Evolutionary conservation across 2,888 invertebrate genomes (phyloP).

Genomic region (Clivina fossor): DNA sequence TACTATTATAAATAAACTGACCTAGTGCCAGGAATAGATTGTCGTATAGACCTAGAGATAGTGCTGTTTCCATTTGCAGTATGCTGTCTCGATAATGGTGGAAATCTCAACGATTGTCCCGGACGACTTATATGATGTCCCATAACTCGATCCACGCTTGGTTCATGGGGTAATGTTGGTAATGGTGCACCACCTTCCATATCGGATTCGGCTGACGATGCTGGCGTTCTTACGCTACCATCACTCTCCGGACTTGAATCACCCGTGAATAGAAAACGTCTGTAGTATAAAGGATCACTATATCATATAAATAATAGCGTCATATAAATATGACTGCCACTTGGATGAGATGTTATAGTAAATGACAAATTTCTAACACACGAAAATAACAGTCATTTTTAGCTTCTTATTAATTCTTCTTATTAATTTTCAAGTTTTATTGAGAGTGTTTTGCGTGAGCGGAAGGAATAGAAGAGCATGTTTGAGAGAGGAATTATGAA

Average conservation of each 20-base stretch:
- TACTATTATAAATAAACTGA: background rate
- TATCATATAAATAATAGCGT: no score
- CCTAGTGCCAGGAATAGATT: conserved; percentile 30
- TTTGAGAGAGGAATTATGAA: no score
- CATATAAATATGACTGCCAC: no score
- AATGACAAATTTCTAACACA: no score
- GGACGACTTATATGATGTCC: conserved; percentile 51
- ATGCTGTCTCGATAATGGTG: conserved; percentile 46
- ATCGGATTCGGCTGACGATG: conserved; percentile 51
- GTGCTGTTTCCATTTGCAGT: conserved; percentile 5
- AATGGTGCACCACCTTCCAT: conserved; percentile 41
- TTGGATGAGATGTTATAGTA: no score
- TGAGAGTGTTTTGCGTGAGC: no score
- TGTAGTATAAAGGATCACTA: conserved; percentile 50
- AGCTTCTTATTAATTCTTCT: no score
- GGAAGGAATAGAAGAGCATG: no score
- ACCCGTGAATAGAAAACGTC: conserved; percentile 44
- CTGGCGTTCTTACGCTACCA: conserved; percentile 47
- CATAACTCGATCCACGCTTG: conserved; percentile 51
- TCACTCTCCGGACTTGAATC: conserved; percentile 45
- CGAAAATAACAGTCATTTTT: no score
- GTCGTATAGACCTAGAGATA: conserved; percentile 17
- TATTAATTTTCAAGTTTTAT: no score
- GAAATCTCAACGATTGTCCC: conserved; percentile 48
- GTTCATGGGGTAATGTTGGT: conserved; percentile 44